Evolutionary conservation across 2,888 invertebrate species (phyloP), one percentile per base, ranked within the genome.

Genomic region (Hanleya hanleyi): DNA sequence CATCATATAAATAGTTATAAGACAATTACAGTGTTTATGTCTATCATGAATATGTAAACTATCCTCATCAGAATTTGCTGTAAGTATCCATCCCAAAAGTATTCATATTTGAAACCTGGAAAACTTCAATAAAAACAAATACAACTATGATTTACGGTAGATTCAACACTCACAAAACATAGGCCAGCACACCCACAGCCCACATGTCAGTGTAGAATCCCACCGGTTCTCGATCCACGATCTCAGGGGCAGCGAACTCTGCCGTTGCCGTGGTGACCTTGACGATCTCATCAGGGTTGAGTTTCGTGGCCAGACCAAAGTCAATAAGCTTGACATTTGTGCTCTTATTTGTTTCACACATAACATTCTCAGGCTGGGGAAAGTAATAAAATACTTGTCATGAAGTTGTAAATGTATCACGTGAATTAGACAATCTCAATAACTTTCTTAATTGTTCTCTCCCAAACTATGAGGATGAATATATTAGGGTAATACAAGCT

Each of bases 161-260:
- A n/a, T n/a, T n/a, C n/a, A n/a, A 1, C 50, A 94, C 96, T 95
- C 92, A 97, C 95, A 99, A 92, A 50, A 99, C 98, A 90, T 99
- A 99, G 22, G 96, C 95, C n/a, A 99, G 93, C 1, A 99, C 99
- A 87, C 99, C 99, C 38, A 98, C 95, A 41, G 99, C 98, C 99
- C 99, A 99, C 99, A 99, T 99, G 90, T 99, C 99, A 0, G 99
- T 99, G 92, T 99, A 99, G 93, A 99, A 99, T 70, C 99, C 99
- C 76, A 99, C 99, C 0, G 99, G 97, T 91, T 99, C 98, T 22
- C 98, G 93, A 88, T 99, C 98, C 0, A 98, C 99, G 77, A 99
- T 98, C 93, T 99, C 99, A 0, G 99, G 99, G 51, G 99, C 98
- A 1, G 99, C 99, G 91, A 99, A 99, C 92, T 99, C 99, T 0